Evolutionary conservation across 2,113 vertebrate species (phyloP).

Genomic region (Pedetes capensis): DNA sequence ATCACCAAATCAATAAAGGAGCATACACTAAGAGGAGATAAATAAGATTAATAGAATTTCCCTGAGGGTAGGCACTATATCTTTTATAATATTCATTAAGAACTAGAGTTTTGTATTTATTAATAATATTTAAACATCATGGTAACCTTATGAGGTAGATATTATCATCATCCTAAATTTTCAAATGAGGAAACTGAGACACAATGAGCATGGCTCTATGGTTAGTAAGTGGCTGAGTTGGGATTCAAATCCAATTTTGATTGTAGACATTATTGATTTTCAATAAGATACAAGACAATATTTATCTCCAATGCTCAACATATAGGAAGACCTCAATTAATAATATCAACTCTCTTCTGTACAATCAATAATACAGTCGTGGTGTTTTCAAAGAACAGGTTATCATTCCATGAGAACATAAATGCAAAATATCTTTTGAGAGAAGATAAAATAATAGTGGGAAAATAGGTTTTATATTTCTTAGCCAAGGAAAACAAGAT

Average conservation of each 20-base stretch:
- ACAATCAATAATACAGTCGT: background rate
- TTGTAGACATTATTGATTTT: background rate
- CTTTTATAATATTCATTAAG: background rate
- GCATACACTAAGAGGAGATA: background rate
- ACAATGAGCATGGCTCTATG: background rate
- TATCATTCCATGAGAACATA: background rate
- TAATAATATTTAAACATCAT: background rate
- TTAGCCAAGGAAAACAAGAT: slow-evolving; percentile 27
- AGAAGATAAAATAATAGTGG: background rate
- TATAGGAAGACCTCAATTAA: background rate
- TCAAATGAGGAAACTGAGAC: background rate
- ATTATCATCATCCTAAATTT: background rate
- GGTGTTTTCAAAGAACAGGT: slow-evolving; percentile 10
- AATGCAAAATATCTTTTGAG: background rate
- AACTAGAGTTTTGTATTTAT: background rate
- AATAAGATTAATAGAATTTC: background rate
- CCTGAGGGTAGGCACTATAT: background rate
- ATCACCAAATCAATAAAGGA: background rate
- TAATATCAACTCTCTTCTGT: background rate
- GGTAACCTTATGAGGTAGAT: background rate
- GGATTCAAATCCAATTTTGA: background rate
- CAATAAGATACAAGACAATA: background rate
- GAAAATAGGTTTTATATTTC: background rate
- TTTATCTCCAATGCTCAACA: background rate
- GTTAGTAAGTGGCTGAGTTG: background rate